These are phyloP conservation scores for Apodemia duryi DNA, from an alignment of 2,888 invertebrate genomes.

Conservation along the genomic window DNA sequence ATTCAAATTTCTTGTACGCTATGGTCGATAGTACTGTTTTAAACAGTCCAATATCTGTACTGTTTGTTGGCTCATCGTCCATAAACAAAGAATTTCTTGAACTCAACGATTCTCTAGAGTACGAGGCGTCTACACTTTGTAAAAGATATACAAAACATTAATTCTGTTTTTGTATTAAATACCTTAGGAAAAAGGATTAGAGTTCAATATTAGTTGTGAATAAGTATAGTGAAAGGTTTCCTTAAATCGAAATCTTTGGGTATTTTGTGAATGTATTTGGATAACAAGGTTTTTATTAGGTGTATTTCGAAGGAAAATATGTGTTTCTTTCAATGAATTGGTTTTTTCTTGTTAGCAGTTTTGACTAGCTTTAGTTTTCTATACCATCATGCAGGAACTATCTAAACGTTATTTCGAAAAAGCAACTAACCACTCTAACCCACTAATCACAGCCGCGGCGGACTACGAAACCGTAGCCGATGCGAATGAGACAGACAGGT, in stretches of 20 bases:
- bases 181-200: background rate
- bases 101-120: constrained; percentile 4
- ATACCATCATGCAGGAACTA: too few species aligned
- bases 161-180: background rate
- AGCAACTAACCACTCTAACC: too few species aligned
- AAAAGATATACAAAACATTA: constrained; percentile 6
- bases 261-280: constrained; percentile 2
- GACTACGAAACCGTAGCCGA: too few species aligned
- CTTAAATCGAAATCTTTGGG: background rate
- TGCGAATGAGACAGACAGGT: too few species aligned
- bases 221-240: background rate
- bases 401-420: too few species aligned
- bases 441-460: too few species aligned
- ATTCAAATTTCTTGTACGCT: background rate
- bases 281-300: constrained; percentile 6
- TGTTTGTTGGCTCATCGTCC: background rate
- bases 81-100: constrained; percentile 9
- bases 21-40: background rate
- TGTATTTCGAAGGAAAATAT: background rate
- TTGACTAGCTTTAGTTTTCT: background rate
- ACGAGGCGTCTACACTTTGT: background rate
- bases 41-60: background rate
- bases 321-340: background rate
- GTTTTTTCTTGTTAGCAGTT: background rate
- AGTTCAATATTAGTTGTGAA: background rate